A percentile compares a stretch with the other conserved stretches of the same genome.
These are phyloP conservation scores for Cydia pomonella DNA, from an alignment of 1,140 invertebrate genomes.

Conservation along the genomic window DNA sequence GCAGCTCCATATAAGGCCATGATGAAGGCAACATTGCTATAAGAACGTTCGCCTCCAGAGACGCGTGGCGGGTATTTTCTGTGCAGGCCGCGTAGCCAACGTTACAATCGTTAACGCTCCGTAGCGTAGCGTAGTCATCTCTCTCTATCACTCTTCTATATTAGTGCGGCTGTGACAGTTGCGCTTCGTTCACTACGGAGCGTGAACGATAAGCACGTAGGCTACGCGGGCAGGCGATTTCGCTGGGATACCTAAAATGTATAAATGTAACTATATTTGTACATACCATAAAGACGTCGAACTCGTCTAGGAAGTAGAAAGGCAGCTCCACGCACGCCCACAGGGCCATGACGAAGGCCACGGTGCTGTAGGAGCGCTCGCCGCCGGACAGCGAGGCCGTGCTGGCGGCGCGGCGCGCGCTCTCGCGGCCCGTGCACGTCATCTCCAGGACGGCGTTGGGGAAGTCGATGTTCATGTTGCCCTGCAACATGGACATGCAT, in stretches of 20 bases:
- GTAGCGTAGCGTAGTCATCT: too few relatives aligned
- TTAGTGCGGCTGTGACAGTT: too few relatives aligned
- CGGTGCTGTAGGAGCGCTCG: conserved; percentile 96
- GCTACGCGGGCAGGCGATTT: too few relatives aligned
- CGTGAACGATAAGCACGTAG: too few relatives aligned
- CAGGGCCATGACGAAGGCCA: conserved; percentile 95
- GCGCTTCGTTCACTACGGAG: too few relatives aligned
- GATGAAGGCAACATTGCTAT: conserved; percentile 96
- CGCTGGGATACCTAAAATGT: too few relatives aligned
- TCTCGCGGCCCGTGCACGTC: conserved; percentile 81
- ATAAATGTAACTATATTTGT: too few relatives aligned
- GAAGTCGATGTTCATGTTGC: conserved; percentile 84
- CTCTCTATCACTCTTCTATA: too few relatives aligned
- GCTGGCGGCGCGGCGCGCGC: conserved; percentile 64
- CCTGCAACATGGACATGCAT: too few relatives aligned
- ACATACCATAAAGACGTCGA: not conserved
- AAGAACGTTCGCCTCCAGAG: conserved; percentile 98
- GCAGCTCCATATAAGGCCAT: conserved; percentile 92
- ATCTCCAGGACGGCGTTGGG: conserved; percentile 81
- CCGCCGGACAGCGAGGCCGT: conserved; percentile 93
- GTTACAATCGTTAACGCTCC: too few relatives aligned
- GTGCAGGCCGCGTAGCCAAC: too few relatives aligned
- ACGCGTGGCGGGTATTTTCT: conserved; percentile 67
- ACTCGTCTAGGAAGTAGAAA: conserved; percentile 97
- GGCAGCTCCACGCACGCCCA: conserved; percentile 96